Conservation (phyloP, 2,888 invertebrate species). For the Agriopis marginaria region DNA sequence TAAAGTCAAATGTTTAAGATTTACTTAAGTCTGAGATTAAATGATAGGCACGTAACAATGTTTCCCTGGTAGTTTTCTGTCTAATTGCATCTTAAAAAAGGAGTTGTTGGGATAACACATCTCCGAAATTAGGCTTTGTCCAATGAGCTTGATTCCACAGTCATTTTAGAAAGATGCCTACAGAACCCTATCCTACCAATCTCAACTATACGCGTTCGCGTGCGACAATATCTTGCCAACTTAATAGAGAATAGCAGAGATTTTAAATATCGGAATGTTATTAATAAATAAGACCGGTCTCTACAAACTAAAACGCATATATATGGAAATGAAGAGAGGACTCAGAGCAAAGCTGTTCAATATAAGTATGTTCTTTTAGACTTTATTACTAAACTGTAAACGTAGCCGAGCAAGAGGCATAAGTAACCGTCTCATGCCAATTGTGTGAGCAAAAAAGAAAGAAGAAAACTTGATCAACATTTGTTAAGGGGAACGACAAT, state of each 20-base stretch:
- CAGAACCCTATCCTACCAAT: too few relatives aligned
- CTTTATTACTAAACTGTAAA: conserved; percentile 14
- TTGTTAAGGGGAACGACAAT: background rate
- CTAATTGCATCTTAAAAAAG: too few relatives aligned
- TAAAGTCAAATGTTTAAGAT: too few relatives aligned
- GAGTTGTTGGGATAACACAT: too few relatives aligned
- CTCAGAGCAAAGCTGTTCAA: conserved; percentile 37
- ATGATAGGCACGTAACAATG: too few relatives aligned
- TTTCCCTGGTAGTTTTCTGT: too few relatives aligned
- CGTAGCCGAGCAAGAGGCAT: background rate
- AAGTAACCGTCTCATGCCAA: background rate
- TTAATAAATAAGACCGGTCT: conserved; percentile 66
- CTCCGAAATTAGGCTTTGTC: too few relatives aligned
- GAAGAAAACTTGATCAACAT: background rate
- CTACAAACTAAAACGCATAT: conserved; percentile 61
- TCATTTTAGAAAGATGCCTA: too few relatives aligned
- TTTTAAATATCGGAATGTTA: conserved; percentile 42
- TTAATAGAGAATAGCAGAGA: conserved; percentile 22
- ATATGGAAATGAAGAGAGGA: conserved; percentile 63
- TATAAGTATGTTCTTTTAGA: conserved; percentile 24
- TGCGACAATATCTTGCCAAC: too few relatives aligned
- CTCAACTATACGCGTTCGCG: too few relatives aligned
- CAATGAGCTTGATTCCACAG: too few relatives aligned
- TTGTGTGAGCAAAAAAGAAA: background rate
- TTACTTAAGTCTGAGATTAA: too few relatives aligned